phyloP scores from a whole-genome alignment of 1,140 invertebrate genomes.

The Teleogryllus occipitalis region DNA sequence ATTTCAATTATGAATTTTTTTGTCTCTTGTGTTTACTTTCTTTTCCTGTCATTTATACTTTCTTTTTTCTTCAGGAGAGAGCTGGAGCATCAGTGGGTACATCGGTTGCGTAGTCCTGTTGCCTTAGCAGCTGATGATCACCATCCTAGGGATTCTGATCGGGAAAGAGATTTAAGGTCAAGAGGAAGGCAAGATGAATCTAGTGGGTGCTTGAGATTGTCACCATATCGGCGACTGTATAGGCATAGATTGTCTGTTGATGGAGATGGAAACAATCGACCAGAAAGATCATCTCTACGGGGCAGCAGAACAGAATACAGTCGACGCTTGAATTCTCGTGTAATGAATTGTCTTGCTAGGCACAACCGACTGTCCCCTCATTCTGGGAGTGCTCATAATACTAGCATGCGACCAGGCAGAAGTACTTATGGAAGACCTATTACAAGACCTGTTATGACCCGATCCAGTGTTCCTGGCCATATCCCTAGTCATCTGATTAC shows the following conservation, averaged over 20 bases:
- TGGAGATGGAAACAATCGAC: neutral
- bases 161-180: neutral
- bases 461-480: neutral
- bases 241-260: neutral
- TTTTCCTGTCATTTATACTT: neutral
- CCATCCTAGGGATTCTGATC: neutral
- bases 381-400: neutral
- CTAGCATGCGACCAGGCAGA: neutral
- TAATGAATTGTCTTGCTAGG: neutral
- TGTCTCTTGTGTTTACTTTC: no score
- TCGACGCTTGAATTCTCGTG: neutral
- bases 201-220: neutral
- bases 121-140: slow-evolving; percentile 10
- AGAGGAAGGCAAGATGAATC: neutral
- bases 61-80: slow-evolving; percentile 18
- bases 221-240: neutral
- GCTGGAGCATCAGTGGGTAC: slow-evolving; percentile 22
- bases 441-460: neutral
- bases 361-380: neutral
- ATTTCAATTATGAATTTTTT: no score
- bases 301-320: neutral
- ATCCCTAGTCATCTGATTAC: neutral
- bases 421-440: neutral
- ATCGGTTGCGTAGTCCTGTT: slow-evolving; percentile 18
- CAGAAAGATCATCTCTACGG: neutral